Evolutionary conservation across 2,888 invertebrate species (phyloP), one percentile per base, ranked within the genome.

Genomic region (Drosophila colorata): DNA sequence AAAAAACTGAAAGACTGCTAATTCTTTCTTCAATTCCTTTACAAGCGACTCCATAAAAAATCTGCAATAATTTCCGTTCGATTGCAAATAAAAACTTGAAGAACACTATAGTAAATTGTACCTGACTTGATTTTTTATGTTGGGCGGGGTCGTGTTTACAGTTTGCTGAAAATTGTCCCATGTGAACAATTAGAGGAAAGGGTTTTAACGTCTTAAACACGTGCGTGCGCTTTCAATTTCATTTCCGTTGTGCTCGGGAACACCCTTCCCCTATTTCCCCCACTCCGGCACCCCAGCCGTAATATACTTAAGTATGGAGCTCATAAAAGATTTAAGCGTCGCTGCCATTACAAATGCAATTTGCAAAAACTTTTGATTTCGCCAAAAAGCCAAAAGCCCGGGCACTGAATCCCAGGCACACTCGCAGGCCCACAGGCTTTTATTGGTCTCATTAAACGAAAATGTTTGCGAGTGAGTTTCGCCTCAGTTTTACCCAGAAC

Each of bases 281-380:
- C 3, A 1, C 16, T n/a, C 20, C 11, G 8, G 16, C 2, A 31
- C 20, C 40, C 31, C n/a, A 28, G 13, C 16, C 41, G 66, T 69
- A 67, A 74, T 65, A 78, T 59, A 65, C 80, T 82, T 68, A 70
- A 79, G 67, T 61, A 72, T 58, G 48, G 51, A 44, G 66, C 82
- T 88, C 82, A 88, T 83, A 88, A 83, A 83, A 88, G 85, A 83
- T 83, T 88, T 83, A 88, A 80, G 87, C 75, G 55, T 79, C 87
- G 69, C 68, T 77, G 78, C 82, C 78, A 81, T 82, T 87, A 74
- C 88, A 83, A 83, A 88, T 86, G 83, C 88, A 88, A 83, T 83
- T 83, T 83, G 76, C 68, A 68, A 71, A 86, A 83, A 83, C 88
- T 83, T 83, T 88, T 83, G 88, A 83, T 88, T 83, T 88, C 73